These are phyloP conservation scores for Corythoichthys haematopterus DNA, from an alignment of 2,113 vertebrate species.

Conservation along the genomic window DNA sequence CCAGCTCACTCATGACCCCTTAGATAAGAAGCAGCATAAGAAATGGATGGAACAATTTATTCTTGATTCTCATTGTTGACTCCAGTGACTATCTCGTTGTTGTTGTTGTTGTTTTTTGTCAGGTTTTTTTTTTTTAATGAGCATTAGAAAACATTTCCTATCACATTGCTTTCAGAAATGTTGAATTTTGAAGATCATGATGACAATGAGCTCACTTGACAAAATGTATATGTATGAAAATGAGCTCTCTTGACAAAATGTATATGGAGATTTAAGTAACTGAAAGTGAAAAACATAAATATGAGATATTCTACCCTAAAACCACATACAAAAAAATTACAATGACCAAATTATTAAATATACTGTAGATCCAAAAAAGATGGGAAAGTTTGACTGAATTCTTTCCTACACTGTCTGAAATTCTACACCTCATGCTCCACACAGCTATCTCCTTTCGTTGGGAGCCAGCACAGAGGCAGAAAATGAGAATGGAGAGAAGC, in stretches of 20 bases:
- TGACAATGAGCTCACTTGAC: neutral
- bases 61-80: no score
- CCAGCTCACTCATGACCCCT: no score
- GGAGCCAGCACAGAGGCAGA: constrained; percentile 80
- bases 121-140: no score
- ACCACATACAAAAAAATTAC: neutral
- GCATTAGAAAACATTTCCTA: no score
- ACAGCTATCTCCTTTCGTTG: constrained; percentile 83
- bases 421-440: neutral
- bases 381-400: neutral
- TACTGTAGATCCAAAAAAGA: neutral
- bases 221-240: neutral
- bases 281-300: no score
- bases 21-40: no score
- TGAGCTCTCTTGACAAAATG: no score
- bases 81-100: no score
- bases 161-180: neutral
- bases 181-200: neutral
- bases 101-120: no score
- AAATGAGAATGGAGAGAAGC: constrained; percentile 83
- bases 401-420: neutral
- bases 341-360: neutral
- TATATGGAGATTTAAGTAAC: no score
- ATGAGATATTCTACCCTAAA: no score
- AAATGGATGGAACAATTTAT: no score